phyloP scores from a whole-genome alignment of 2,113 vertebrate genomes.

The Clinocottus analis region DNA sequence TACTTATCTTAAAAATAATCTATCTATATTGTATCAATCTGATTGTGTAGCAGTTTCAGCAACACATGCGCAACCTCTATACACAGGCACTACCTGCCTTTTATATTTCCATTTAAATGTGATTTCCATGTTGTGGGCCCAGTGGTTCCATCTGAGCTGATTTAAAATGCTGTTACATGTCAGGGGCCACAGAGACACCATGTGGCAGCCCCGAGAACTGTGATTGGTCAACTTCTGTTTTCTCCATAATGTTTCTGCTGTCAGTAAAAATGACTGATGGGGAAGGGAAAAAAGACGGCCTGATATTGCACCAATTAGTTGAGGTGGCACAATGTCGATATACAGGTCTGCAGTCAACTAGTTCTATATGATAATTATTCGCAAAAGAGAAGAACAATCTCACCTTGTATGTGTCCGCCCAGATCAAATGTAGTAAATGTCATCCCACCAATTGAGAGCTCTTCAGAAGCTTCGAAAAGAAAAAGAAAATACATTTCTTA shows the following conservation, averaged over 20 bases:
- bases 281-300: not conserved
- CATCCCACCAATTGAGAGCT: conserved; percentile 96
- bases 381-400: conserved; percentile 11
- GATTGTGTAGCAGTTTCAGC: not conserved
- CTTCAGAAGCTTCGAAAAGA: conserved; percentile 89
- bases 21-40: too few relatives aligned
- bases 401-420: conserved; percentile 96
- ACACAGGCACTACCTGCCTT: not conserved
- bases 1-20: too few relatives aligned
- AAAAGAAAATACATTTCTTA: not conserved
- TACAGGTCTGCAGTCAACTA: not conserved
- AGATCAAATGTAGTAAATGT: conserved; percentile 98
- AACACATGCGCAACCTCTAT: not conserved
- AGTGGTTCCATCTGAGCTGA: not conserved
- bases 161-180: not conserved
- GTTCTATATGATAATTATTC: not conserved
- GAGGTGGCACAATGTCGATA: not conserved
- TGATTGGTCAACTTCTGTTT: conserved; percentile 4
- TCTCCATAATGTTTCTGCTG: not conserved
- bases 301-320: too few relatives aligned
- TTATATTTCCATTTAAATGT: conserved; percentile 1
- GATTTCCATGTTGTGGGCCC: not conserved
- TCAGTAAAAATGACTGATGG: not conserved
- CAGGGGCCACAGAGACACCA: conserved; percentile 23
- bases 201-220: conserved; percentile 37